These are phyloP conservation scores for Lophius piscatorius DNA, from an alignment of 2,113 vertebrate genomes.

Conservation along the genomic window DNA sequence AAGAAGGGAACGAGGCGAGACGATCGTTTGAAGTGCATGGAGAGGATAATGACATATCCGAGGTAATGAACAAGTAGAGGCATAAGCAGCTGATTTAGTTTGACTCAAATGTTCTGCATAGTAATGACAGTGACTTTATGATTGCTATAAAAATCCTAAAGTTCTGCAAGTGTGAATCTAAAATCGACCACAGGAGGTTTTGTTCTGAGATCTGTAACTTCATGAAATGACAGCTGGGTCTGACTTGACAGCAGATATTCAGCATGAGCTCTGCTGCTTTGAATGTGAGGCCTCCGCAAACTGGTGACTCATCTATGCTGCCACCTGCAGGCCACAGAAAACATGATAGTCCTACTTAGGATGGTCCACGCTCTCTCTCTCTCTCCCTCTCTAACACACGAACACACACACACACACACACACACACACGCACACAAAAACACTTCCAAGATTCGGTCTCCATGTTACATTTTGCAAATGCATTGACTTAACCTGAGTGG, in stretches of 20 bases:
- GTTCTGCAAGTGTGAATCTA: background rate
- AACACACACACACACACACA: background rate
- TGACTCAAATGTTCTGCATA: no score
- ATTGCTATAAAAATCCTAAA: background rate
- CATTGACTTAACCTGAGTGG: no score
- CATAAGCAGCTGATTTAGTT: background rate
- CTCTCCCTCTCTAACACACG: background rate
- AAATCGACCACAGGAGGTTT: background rate
- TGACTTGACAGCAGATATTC: constrained; percentile 22
- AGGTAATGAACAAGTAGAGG: constrained; percentile 37
- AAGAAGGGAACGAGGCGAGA: constrained; percentile 65
- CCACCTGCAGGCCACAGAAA: constrained; percentile 63
- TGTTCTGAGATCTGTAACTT: constrained; percentile 1
- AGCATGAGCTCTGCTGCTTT: constrained; percentile 42
- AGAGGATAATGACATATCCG: constrained; percentile 7
- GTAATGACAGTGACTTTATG: background rate
- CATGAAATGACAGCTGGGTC: background rate
- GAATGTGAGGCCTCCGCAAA: constrained; percentile 54
- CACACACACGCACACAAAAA: no score
- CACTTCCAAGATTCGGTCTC: no score
- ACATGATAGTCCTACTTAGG: background rate
- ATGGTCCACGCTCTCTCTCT: background rate
- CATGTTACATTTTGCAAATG: no score
- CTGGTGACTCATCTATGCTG: constrained; percentile 48
- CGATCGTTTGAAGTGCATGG: constrained; percentile 32